Evolutionary conservation across 2,888 invertebrate genomes (phyloP).

Genomic region (Drosophila tanythrix): DNA sequence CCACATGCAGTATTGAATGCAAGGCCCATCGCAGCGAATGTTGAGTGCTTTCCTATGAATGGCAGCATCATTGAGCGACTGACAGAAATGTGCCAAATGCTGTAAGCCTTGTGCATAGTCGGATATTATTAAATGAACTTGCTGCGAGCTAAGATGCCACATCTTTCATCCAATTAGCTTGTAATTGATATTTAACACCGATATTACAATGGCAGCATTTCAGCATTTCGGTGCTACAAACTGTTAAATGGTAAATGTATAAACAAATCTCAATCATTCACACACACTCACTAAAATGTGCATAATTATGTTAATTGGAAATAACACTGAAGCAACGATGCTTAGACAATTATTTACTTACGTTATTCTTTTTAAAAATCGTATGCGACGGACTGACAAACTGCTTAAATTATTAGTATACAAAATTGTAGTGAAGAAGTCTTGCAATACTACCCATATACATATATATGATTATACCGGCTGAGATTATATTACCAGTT

Average conservation of each 20-base stretch:
- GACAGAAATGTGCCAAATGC: background rate
- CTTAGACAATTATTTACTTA: background rate
- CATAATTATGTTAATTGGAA: background rate
- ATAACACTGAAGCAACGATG: background rate
- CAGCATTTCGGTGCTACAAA: background rate
- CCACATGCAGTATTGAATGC: constrained; percentile 26
- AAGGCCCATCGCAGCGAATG: constrained; percentile 33
- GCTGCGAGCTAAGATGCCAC: background rate
- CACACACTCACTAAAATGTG: background rate
- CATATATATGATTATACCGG: background rate
- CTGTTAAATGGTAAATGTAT: background rate
- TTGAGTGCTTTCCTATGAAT: constrained; percentile 51
- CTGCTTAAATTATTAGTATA: background rate
- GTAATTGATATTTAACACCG: background rate
- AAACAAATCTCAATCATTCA: background rate
- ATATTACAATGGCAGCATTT: background rate
- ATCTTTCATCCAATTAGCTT: background rate
- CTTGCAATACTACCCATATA: background rate
- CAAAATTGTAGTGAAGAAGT: background rate
- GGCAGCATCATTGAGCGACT: background rate
- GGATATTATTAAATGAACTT: background rate
- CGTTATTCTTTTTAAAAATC: background rate
- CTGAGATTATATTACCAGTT: background rate
- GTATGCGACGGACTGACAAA: background rate
- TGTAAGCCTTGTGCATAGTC: background rate